These are phyloP conservation scores for Cydia strobilella DNA, from an alignment of 1,140 invertebrate genomes.

Conservation along the genomic window DNA sequence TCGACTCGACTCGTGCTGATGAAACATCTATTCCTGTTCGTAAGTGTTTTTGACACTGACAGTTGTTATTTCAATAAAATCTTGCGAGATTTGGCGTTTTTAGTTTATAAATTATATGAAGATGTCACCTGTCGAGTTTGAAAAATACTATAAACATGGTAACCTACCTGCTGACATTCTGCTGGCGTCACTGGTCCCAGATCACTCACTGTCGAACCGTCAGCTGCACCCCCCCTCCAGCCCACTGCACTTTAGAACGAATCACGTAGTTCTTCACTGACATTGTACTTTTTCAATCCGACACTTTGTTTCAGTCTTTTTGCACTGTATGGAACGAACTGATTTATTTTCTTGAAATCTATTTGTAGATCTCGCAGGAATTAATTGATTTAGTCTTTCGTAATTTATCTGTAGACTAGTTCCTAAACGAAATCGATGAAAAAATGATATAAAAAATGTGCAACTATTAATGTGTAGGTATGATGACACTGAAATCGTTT, in stretches of 20 bases:
- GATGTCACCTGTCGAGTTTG: not conserved
- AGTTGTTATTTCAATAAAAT: too few species aligned
- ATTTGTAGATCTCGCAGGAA: not conserved
- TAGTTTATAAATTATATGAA: not conserved
- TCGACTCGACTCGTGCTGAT: too few species aligned
- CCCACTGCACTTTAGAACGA: conserved; percentile 65
- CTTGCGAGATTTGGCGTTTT: too few species aligned
- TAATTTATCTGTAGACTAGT: not conserved
- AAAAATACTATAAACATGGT: not conserved
- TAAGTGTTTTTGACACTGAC: not conserved
- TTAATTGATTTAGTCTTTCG: not conserved
- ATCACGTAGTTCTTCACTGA: conserved; percentile 55
- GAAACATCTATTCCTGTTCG: too few species aligned
- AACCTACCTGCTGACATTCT: conserved; percentile 70
- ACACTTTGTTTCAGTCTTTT: conserved; percentile 32
- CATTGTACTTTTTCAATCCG: conserved; percentile 48
- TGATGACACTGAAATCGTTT: too few species aligned
- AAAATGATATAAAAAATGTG: too few species aligned
- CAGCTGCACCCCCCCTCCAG: conserved; percentile 52
- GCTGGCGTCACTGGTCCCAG: conserved; percentile 43
- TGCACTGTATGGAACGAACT: not conserved
- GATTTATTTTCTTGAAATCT: not conserved
- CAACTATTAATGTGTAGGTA: too few species aligned
- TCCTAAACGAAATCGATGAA: too few species aligned
- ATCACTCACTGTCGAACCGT: conserved; percentile 42